Evolutionary conservation across 1,140 invertebrate genomes (phyloP).

Genomic region (Drosophila nikananu): DNA sequence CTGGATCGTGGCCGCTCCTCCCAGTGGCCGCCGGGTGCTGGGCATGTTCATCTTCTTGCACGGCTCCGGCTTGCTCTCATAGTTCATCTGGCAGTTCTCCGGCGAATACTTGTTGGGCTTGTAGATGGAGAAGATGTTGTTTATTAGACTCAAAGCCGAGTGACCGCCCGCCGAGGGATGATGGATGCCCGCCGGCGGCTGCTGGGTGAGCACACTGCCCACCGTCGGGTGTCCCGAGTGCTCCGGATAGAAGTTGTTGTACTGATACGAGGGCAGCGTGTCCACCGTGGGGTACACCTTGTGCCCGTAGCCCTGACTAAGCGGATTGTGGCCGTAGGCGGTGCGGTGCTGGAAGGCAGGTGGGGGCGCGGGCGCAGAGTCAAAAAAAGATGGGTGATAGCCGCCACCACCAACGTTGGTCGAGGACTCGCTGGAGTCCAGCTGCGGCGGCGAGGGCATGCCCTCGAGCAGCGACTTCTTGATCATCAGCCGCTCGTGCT

Average conservation of each 20-base stretch:
- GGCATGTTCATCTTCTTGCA: conserved; percentile 85
- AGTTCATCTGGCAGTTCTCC: conserved; percentile 82
- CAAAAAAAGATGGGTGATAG: conserved; percentile 79
- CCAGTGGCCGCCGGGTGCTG: conserved; percentile 72
- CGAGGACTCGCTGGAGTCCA: conserved; percentile 67
- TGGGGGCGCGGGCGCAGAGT: conserved; percentile 53
- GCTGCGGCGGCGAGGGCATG: conserved; percentile 81
- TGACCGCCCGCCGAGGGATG: conserved; percentile 74
- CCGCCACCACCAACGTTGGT: conserved; percentile 48
- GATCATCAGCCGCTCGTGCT: conserved; percentile 84
- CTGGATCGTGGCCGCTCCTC: conserved; percentile 51
- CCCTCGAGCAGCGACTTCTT: conserved; percentile 81
- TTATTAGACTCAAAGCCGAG: conserved; percentile 84
- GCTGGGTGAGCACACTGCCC: conserved; percentile 74
- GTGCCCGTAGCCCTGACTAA: conserved; percentile 65
- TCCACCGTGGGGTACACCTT: conserved; percentile 80
- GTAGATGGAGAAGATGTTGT: conserved; percentile 85
- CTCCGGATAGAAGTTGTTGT: conserved; percentile 84
- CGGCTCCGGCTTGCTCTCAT: conserved; percentile 85
- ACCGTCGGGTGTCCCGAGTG: conserved; percentile 44
- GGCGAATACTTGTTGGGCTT: conserved; percentile 85
- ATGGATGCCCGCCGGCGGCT: conserved; percentile 70
- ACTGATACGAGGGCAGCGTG: conserved; percentile 79
- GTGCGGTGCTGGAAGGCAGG: conserved; percentile 27
- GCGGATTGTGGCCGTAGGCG: conserved; percentile 16